Conservation (phyloP, 2,888 invertebrate species). For the Torymus aiolomorphi region DNA sequence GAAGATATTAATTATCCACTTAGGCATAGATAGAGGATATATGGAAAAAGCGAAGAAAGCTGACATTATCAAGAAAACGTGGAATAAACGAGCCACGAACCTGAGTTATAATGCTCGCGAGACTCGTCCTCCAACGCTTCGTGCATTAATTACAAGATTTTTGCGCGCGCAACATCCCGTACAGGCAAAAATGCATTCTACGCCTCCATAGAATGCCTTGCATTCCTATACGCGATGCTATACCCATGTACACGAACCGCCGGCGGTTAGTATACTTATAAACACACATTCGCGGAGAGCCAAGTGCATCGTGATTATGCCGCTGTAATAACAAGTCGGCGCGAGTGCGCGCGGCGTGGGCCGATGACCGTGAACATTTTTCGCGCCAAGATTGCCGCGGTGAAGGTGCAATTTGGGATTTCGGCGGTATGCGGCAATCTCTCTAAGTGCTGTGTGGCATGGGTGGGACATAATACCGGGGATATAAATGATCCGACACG, state of each 20-base stretch:
- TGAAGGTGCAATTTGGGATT: slow-evolving; percentile 33
- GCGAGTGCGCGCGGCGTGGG: slow-evolving; percentile 41
- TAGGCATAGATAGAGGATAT: too few species aligned
- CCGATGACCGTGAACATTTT: slow-evolving; percentile 48
- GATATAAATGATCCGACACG: too few species aligned
- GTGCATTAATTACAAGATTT: slow-evolving; percentile 43
- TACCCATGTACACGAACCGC: slow-evolving; percentile 4
- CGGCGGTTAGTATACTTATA: not conserved
- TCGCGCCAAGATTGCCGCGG: slow-evolving; percentile 22
- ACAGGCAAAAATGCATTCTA: slow-evolving; percentile 27
- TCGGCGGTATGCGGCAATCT: slow-evolving; percentile 14
- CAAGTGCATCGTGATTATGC: slow-evolving; percentile 62
- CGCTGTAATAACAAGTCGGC: slow-evolving; percentile 68
- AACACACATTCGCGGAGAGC: not conserved
- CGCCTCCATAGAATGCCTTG: slow-evolving; percentile 14
- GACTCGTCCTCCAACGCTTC: not conserved
- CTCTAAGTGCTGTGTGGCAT: too few species aligned
- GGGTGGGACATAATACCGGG: too few species aligned
- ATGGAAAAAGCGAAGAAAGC: not conserved
- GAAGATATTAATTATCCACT: too few species aligned
- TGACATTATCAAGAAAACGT: not conserved
- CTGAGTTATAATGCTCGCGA: slow-evolving; percentile 5
- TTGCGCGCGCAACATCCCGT: not conserved
- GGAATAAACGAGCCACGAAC: slow-evolving; percentile 17
- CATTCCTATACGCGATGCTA: slow-evolving; percentile 20